These are phyloP conservation scores for Lanistes nyassanus DNA, from an alignment of 1,140 invertebrate genomes.

Conservation along the genomic window DNA sequence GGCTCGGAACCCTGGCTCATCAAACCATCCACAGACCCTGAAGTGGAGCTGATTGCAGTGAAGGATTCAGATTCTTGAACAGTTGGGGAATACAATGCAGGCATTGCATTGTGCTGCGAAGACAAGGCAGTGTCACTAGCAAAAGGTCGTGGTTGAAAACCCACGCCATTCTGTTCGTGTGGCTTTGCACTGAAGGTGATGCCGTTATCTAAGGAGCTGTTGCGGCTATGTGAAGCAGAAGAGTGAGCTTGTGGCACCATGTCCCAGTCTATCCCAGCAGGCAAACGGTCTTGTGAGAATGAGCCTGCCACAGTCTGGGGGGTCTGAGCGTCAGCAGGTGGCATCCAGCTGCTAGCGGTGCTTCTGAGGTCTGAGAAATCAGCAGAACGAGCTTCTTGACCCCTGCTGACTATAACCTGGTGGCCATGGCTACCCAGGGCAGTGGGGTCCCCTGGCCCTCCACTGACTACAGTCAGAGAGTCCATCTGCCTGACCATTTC, in stretches of 20 bases:
- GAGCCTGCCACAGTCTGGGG: neutral
- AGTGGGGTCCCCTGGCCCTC: too few species aligned
- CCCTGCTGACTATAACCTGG: neutral
- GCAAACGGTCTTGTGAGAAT: constrained; percentile 29
- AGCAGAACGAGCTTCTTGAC: neutral
- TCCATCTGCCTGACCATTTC: constrained; percentile 17
- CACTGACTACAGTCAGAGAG: neutral
- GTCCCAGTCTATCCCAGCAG: constrained; percentile 49
- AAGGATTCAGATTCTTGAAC: constrained; percentile 21
- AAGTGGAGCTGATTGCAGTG: constrained; percentile 20
- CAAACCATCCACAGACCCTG: constrained; percentile 22
- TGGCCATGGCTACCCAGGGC: neutral
- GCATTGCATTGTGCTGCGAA: constrained; percentile 13
- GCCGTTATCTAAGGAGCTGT: constrained; percentile 49
- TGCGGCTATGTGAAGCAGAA: constrained; percentile 37
- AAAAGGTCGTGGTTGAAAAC: too few species aligned
- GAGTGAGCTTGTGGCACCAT: constrained; percentile 42
- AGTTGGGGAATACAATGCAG: neutral
- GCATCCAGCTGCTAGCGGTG: neutral
- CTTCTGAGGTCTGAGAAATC: constrained; percentile 4
- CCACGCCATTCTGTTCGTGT: neutral
- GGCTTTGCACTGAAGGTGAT: constrained; percentile 40
- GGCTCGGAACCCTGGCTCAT: constrained; percentile 19
- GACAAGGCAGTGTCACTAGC: too few species aligned
- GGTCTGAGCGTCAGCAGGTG: too few species aligned